Conservation (phyloP, 2,888 invertebrate species). For the Pyrocoelia pectoralis region DNA sequence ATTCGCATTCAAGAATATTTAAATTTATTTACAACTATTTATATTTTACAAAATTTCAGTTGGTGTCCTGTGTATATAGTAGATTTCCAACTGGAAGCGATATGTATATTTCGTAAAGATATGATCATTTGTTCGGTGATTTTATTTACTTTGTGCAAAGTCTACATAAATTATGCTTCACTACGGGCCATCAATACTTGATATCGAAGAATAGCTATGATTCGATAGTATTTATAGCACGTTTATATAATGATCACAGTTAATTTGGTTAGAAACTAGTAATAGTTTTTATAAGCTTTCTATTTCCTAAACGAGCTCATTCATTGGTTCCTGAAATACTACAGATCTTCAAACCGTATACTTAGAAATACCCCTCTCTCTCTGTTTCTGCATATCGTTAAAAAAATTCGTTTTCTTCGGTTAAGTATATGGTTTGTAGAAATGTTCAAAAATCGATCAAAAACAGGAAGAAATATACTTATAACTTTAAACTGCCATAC, state of each 20-base stretch:
- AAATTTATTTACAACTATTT: slow-evolving; percentile 43
- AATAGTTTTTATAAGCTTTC: slow-evolving; percentile 28
- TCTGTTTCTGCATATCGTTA: too few relatives aligned
- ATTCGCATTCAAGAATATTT: slow-evolving; percentile 36
- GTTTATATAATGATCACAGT: slow-evolving; percentile 54
- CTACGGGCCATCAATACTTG: slow-evolving; percentile 38
- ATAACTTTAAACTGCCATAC: too few relatives aligned
- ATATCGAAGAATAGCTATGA: slow-evolving; percentile 28
- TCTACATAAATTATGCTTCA: slow-evolving; percentile 24
- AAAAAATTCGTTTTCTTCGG: too few relatives aligned
- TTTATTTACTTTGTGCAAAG: slow-evolving; percentile 35
- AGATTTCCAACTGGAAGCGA: slow-evolving; percentile 61
- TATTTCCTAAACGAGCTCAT: slow-evolving; percentile 24
- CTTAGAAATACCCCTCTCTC: too few relatives aligned
- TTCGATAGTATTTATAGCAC: slow-evolving; percentile 48
- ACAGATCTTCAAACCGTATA: too few relatives aligned
- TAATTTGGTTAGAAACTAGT: slow-evolving; percentile 49
- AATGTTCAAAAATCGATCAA: too few relatives aligned
- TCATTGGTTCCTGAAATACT: not conserved
- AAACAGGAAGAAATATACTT: too few relatives aligned
- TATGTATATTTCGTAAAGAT: slow-evolving; percentile 59
- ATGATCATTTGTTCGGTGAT: slow-evolving; percentile 48
- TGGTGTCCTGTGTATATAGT: slow-evolving; percentile 37
- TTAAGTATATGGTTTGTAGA: too few relatives aligned
- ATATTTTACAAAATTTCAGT: slow-evolving; percentile 49